phyloP scores from a whole-genome alignment of 92 coral and sea anemone genomes.

The Umimayanthus kanabou region DNA sequence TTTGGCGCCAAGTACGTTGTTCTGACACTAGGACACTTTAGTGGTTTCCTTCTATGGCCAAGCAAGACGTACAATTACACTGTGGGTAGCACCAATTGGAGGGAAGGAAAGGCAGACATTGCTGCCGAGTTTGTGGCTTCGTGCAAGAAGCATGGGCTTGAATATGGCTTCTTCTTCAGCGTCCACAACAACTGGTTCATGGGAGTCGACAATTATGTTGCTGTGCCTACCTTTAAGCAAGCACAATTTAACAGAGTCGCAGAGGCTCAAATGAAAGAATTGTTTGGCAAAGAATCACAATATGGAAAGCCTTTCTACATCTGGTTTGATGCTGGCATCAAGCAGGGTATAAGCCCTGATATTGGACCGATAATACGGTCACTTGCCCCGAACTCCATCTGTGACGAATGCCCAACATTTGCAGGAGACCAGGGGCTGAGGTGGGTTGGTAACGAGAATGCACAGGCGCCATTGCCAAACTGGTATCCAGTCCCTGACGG shows the following conservation, averaged over 20 bases:
- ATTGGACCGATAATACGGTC: conserved; percentile 73
- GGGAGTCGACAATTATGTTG: conserved; percentile 64
- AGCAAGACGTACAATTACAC: conserved; percentile 76
- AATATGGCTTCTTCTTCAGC: conserved; percentile 72
- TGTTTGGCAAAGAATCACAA: conserved; percentile 48
- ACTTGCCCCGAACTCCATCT: conserved; percentile 63
- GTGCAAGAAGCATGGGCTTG: conserved; percentile 62
- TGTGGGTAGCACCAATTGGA: conserved; percentile 72
- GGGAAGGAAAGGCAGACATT: conserved; percentile 70
- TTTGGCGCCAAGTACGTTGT: conserved; percentile 83
- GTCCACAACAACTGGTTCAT: conserved; percentile 83
- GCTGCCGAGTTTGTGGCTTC: conserved; percentile 72
- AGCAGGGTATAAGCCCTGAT: conserved; percentile 68
- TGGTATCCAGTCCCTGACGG: conserved; percentile 82
- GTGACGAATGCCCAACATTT: conserved; percentile 82
- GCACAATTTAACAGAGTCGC: conserved; percentile 48
- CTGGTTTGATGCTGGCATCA: conserved; percentile 87
- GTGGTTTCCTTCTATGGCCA: conserved; percentile 89
- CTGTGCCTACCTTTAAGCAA: conserved; percentile 46
- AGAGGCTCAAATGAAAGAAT: conserved; percentile 64
- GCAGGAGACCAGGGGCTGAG: conserved; percentile 76
- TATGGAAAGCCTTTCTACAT: conserved; percentile 79
- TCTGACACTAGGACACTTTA: conserved; percentile 75
- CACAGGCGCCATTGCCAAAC: conserved; percentile 77
- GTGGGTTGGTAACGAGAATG: conserved; percentile 91